These are phyloP conservation scores for Gryllus longicercus DNA, from an alignment of 2,888 invertebrate species.

Conservation along the genomic window DNA sequence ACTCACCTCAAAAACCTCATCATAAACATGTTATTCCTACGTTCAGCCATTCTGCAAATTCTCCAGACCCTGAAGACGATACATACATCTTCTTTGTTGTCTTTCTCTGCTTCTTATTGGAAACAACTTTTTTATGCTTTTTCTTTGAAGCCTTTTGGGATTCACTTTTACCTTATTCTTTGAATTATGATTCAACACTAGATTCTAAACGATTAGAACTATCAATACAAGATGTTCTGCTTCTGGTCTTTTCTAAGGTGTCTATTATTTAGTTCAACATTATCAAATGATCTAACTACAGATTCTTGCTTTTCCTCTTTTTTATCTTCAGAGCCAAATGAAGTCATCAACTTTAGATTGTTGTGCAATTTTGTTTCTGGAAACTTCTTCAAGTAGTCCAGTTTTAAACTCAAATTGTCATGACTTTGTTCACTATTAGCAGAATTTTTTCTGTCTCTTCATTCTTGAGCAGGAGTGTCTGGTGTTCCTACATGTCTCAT, in stretches of 20 bases:
- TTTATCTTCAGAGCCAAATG: not conserved
- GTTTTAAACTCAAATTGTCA: not conserved
- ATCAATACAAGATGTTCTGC: conserved; percentile 22
- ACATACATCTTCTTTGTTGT: not conserved
- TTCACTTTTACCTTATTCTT: conserved; percentile 27
- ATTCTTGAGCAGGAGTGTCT: not conserved
- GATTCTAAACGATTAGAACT: conserved; percentile 32
- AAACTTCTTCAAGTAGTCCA: not conserved
- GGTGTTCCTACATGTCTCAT: not conserved
- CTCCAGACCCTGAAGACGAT: no score
- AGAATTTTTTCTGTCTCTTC: not conserved
- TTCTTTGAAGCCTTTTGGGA: conserved; percentile 25
- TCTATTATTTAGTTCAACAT: not conserved
- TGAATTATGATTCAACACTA: conserved; percentile 26
- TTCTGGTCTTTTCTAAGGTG: not conserved
- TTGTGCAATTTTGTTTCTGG: not conserved
- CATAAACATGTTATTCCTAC: no score
- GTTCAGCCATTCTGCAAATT: no score
- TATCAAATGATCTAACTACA: not conserved
- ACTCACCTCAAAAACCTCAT: no score
- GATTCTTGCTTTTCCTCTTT: conserved; percentile 11
- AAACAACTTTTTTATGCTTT: conserved; percentile 29
- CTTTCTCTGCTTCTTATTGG: conserved; percentile 18
- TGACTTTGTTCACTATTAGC: conserved; percentile 3
- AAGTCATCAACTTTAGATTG: not conserved